phyloP scores from a whole-genome alignment of 2,888 invertebrate genomes.

The Pristionchus japonicus region DNA sequence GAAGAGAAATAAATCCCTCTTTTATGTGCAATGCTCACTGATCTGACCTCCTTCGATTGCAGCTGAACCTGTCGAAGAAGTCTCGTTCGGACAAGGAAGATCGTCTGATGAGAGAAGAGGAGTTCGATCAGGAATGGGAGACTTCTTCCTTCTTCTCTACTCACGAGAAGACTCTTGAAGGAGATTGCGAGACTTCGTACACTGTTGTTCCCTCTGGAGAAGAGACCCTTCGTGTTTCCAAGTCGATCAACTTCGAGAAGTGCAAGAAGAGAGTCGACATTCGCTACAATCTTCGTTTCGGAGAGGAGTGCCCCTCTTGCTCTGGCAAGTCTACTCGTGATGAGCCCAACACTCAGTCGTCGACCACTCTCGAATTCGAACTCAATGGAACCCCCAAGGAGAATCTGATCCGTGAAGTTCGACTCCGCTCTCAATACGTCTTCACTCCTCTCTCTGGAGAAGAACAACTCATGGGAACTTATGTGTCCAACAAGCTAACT shows the following conservation, averaged over 20 bases:
- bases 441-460: constrained; percentile 55
- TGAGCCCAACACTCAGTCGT: constrained; percentile 36
- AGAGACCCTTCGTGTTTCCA: constrained; percentile 57
- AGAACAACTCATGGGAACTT: constrained; percentile 46
- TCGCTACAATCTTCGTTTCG: constrained; percentile 56
- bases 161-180: constrained; percentile 63
- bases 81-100: constrained; percentile 43
- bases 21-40: no score
- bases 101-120: constrained; percentile 8
- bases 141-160: constrained; percentile 38
- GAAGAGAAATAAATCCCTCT: no score
- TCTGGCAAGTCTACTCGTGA: constrained; percentile 47
- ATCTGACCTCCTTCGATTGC: neutral
- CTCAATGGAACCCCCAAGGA: constrained; percentile 25
- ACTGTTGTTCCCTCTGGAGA: constrained; percentile 50
- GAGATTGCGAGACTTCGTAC: constrained; percentile 68
- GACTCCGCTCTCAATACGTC: constrained; percentile 54
- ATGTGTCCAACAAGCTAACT: constrained; percentile 54
- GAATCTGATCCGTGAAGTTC: constrained; percentile 49
- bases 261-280: constrained; percentile 73
- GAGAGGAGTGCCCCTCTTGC: constrained; percentile 55
- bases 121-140: neutral
- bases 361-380: constrained; percentile 57
- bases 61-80: constrained; percentile 45
- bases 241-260: constrained; percentile 76